A percentile compares a stretch with the other conserved stretches of the same genome.
Conservation (phyloP, 2,888 invertebrate genomes). For the Leptopterna dolabrata region DNA sequence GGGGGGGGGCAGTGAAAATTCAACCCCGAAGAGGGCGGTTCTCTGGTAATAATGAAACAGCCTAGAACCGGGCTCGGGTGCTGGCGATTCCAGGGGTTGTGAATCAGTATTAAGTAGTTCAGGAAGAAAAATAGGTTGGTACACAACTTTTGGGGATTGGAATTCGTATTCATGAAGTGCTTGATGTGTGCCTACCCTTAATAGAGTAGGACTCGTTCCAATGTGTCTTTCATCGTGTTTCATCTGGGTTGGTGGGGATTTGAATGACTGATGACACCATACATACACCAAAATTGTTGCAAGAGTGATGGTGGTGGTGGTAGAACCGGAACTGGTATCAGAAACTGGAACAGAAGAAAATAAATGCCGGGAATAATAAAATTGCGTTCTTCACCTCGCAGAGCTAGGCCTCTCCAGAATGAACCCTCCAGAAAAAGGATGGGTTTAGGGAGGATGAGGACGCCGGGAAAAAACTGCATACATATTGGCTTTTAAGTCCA, state of each 20-base stretch:
- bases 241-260: too few species aligned
- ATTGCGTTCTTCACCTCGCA: background rate
- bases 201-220: too few species aligned
- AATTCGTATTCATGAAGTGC: too few species aligned
- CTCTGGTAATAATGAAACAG: conserved; percentile 17
- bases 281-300: too few species aligned
- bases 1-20: background rate
- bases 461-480: background rate
- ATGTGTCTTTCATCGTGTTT: too few species aligned
- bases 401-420: background rate
- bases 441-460: background rate
- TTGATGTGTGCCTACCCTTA: too few species aligned
- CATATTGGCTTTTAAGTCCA: conserved; percentile 10
- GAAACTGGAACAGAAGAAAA: background rate
- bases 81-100: background rate
- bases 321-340: background rate
- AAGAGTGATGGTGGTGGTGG: too few species aligned
- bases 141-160: too few species aligned
- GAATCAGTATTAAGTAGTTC: background rate
- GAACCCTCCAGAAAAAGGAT: background rate
- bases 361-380: background rate
- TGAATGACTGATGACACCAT: too few species aligned
- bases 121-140: background rate
- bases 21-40: background rate
- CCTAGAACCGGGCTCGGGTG: background rate